Percentiles rank a stretch among this genome's conserved stretches.
Evolutionary conservation across 2,888 invertebrate genomes (phyloP).

Genomic region (Nemotelus nigrinus): DNA sequence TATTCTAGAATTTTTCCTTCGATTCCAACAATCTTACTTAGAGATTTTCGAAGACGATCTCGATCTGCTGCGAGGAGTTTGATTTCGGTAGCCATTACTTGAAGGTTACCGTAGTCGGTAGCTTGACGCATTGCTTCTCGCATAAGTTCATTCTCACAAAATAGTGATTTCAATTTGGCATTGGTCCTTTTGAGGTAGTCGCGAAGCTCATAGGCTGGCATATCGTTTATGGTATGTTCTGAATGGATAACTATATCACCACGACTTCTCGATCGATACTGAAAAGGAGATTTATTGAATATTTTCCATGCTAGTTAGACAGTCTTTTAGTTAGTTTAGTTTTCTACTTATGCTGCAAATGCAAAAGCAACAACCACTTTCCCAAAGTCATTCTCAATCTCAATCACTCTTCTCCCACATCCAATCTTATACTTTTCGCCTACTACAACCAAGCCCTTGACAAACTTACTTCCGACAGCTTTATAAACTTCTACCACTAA

Average conservation of each 20-base stretch:
- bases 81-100: conserved; percentile 8
- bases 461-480: too few species aligned
- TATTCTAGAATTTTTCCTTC: conserved; percentile 10
- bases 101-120: background rate
- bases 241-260: background rate
- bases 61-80: background rate
- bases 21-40: background rate
- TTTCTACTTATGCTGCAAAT: background rate
- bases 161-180: background rate
- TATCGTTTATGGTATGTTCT: background rate
- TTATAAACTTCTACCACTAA: too few species aligned
- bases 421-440: too few species aligned
- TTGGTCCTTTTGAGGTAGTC: background rate
- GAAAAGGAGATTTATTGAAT: background rate
- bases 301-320: background rate
- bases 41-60: background rate
- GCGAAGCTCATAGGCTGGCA: background rate
- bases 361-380: too few species aligned
- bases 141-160: background rate
- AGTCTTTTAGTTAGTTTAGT: background rate
- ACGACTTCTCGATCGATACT: background rate
- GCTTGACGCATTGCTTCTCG: conserved; percentile 8
- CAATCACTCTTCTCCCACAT: too few species aligned
- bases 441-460: too few species aligned
- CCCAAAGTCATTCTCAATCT: too few species aligned